Percentiles rank a stretch among this genome's conserved stretches.
These are phyloP conservation scores for Protophormia terraenovae DNA, from an alignment of 2,888 invertebrate species.

Conservation along the genomic window DNA sequence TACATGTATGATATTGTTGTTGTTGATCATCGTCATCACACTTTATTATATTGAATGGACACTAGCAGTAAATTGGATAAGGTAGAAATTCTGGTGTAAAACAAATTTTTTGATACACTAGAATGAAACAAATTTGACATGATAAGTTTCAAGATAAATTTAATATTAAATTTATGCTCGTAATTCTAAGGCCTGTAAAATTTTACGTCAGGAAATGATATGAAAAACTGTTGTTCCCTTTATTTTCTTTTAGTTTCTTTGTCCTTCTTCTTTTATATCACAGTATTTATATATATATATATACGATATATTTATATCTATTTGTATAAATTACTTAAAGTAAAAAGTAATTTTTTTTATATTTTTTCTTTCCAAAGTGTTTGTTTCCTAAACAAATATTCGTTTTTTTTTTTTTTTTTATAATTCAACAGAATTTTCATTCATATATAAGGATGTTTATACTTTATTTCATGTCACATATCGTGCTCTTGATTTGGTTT, in stretches of 20 bases:
- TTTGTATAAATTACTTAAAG: not conserved
- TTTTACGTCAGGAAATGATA: too few relatives aligned
- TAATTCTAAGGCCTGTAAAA: too few relatives aligned
- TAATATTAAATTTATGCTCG: too few relatives aligned
- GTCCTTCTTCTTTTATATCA: not conserved
- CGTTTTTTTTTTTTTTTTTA: not conserved
- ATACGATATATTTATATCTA: too few relatives aligned
- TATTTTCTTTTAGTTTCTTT: not conserved
- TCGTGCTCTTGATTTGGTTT: not conserved
- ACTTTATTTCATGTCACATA: conserved; percentile 2
- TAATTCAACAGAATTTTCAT: not conserved
- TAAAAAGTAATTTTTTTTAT: not conserved
- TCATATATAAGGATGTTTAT: not conserved
- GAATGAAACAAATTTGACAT: too few relatives aligned
- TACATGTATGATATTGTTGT: too few relatives aligned
- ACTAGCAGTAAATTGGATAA: not conserved
- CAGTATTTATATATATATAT: too few relatives aligned
- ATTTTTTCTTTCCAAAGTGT: conserved; percentile 10
- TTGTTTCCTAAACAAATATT: conserved; percentile 50
- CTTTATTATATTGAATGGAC: not conserved
- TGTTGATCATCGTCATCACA: conserved; percentile 43
- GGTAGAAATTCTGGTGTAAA: not conserved
- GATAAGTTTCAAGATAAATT: too few relatives aligned
- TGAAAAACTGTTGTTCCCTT: too few relatives aligned
- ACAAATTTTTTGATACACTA: too few relatives aligned